Evolutionary conservation across 1,140 invertebrate genomes (phyloP).

Genomic region (Geopemphigus sp.): DNA sequence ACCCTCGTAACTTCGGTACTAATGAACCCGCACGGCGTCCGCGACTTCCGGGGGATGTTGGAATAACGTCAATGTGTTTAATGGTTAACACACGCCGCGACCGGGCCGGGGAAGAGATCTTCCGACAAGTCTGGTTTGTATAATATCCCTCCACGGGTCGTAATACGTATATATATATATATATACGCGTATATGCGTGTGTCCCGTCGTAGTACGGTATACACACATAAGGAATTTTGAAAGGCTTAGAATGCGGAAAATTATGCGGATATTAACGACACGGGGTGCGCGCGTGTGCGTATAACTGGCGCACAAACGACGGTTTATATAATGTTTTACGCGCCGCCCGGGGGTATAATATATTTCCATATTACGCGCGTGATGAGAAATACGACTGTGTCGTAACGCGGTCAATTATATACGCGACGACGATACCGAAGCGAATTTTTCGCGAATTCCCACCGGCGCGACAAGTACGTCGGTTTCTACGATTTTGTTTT

Average conservation of each 20-base stretch:
- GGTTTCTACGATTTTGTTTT: too few species aligned
- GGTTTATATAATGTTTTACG: not conserved
- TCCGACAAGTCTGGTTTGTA: conserved; percentile 22
- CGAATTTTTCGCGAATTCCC: too few species aligned
- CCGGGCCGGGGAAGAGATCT: not conserved
- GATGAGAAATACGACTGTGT: too few species aligned
- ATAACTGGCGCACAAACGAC: not conserved
- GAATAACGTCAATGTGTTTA: conserved; percentile 35
- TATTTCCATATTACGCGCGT: not conserved
- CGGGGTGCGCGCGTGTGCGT: not conserved
- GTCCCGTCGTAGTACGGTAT: too few species aligned
- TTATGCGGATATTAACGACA: not conserved
- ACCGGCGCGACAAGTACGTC: too few species aligned
- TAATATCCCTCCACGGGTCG: not conserved
- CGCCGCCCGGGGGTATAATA: not conserved
- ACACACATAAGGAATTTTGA: conserved; percentile 3
- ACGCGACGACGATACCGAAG: not conserved
- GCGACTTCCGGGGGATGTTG: conserved; percentile 10
- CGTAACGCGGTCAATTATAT: too few species aligned
- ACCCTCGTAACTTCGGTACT: conserved; percentile 22
- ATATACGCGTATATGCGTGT: too few species aligned
- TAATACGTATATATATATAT: too few species aligned
- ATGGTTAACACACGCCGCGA: conserved; percentile 6
- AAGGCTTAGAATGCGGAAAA: not conserved
- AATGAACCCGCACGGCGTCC: conserved; percentile 19